These are phyloP conservation scores for Tursiops truncatus DNA, from an alignment of 2,113 vertebrate species.

Conservation along the genomic window DNA sequence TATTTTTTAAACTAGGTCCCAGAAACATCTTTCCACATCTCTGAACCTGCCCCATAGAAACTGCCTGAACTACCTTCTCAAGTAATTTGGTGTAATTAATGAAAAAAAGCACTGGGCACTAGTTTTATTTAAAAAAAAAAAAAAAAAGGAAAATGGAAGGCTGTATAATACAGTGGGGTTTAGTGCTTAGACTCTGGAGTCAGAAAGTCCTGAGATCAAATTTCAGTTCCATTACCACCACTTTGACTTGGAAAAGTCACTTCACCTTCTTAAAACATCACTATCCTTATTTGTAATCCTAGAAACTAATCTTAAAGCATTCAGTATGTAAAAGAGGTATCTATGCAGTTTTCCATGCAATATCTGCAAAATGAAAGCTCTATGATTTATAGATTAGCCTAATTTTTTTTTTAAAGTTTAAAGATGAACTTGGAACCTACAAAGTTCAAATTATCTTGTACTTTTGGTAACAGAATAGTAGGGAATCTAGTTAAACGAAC, in stretches of 20 bases:
- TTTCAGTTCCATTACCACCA: not conserved
- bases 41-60: not conserved
- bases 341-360: not conserved
- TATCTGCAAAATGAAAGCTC: not conserved
- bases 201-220: not conserved
- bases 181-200: not conserved
- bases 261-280: not conserved
- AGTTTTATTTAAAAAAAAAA: not conserved
- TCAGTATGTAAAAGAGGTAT: not conserved
- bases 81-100: not conserved
- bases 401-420: not conserved
- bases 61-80: not conserved
- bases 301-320: not conserved
- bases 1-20: not conserved
- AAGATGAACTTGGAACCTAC: not conserved
- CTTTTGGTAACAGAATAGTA: not conserved
- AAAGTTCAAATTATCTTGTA: constrained; percentile 5
- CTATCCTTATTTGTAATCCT: not conserved
- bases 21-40: constrained; percentile 16
- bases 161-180: not conserved
- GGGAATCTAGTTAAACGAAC: not conserved
- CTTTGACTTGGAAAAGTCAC: not conserved
- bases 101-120: not conserved
- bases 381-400: not conserved
- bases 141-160: not conserved